Percentiles rank a stretch among this genome's conserved stretches.
phyloP scores from a whole-genome alignment of 2,113 vertebrate genomes.

The Steatornis caripensis region DNA sequence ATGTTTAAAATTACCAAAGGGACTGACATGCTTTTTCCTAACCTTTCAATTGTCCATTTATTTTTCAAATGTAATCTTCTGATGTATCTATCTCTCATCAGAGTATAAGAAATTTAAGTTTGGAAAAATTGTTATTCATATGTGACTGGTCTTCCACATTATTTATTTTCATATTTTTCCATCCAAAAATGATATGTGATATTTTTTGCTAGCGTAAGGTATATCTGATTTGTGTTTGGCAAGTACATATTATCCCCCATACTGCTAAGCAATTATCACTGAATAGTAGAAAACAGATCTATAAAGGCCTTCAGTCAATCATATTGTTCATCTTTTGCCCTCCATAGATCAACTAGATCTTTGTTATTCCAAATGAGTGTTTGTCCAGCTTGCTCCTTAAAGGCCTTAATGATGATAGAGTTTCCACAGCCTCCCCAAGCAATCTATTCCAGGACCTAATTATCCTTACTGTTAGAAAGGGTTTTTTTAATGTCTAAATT shows the following conservation, averaged over 20 bases:
- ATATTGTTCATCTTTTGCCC: neutral
- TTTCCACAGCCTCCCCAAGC: neutral
- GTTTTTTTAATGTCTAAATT: neutral
- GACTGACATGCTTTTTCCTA: neutral
- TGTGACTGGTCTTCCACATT: neutral
- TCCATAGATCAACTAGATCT: neutral
- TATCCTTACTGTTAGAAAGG: neutral
- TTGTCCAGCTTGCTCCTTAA: constrained; percentile 15
- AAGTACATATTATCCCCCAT: neutral
- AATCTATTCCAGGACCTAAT: neutral
- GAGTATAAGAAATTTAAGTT: neutral
- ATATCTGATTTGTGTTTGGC: neutral
- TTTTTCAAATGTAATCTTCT: neutral
- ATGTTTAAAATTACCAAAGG: neutral
- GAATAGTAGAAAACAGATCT: neutral
- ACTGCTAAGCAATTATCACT: neutral
- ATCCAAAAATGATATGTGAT: neutral
- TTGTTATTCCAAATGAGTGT: neutral
- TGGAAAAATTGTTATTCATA: neutral
- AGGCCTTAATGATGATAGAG: neutral
- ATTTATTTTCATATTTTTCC: neutral
- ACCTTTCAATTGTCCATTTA: neutral
- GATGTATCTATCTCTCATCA: neutral
- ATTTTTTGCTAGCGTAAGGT: neutral
- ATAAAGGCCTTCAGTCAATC: neutral